A percentile compares a stretch with the other conserved stretches of the same genome.
Evolutionary conservation across 2,888 invertebrate species (phyloP).

Genomic region (Lepidochrysops patricia): DNA sequence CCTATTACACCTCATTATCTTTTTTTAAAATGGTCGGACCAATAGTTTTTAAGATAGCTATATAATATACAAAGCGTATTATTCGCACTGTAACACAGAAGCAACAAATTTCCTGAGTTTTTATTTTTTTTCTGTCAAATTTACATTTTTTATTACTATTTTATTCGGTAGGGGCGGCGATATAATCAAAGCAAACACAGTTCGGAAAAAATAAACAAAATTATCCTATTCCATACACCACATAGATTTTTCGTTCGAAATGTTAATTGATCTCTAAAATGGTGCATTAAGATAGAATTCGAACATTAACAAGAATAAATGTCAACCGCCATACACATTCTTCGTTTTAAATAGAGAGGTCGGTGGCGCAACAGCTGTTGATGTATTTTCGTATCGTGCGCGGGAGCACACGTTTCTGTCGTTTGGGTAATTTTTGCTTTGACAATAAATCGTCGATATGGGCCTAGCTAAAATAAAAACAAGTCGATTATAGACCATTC

Average conservation of each 20-base stretch:
- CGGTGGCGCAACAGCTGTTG: conserved; percentile 41
- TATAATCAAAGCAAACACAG: no score
- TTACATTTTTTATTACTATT: no score
- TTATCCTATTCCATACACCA: neutral
- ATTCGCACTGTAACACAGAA: no score
- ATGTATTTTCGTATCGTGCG: conserved; percentile 47
- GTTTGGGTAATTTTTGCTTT: conserved; percentile 47
- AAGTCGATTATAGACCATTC: conserved; percentile 66
- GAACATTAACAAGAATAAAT: conserved; percentile 9
- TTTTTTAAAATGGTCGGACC: no score
- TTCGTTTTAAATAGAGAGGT: conserved; percentile 32
- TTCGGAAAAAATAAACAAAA: neutral
- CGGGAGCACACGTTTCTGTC: conserved; percentile 51
- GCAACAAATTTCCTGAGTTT: no score
- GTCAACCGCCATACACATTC: conserved; percentile 32
- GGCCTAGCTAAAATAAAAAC: conserved; percentile 63
- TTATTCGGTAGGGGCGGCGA: no score
- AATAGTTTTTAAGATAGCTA: no score
- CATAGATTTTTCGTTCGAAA: neutral
- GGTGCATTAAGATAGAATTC: conserved; percentile 11
- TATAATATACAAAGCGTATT: no score
- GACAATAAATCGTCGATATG: conserved; percentile 63
- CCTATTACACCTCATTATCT: no score
- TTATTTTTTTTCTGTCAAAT: no score
- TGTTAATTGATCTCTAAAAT: conserved; percentile 10